Percentiles rank a stretch among this genome's conserved stretches.
phyloP scores from a whole-genome alignment of 1,140 invertebrate species.

The Drosophila willistoni region DNA sequence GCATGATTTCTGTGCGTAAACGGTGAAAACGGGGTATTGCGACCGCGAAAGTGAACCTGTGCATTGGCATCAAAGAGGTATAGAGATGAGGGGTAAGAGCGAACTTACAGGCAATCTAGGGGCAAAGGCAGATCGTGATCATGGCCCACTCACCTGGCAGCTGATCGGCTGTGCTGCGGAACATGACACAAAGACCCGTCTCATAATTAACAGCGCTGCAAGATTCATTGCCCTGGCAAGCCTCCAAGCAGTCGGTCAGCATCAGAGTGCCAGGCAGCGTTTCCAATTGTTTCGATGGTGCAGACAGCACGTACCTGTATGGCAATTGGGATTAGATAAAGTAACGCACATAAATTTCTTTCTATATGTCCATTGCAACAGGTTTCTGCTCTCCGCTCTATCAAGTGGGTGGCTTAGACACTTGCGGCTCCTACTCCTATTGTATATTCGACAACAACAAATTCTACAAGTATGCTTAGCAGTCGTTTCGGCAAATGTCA shows the following conservation, averaged over 20 bases:
- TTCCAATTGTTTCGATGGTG: conserved; percentile 93
- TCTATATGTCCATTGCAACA: conserved; percentile 23
- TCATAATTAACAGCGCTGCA: conserved; percentile 97
- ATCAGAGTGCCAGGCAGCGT: conserved; percentile 95
- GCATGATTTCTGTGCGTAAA: conserved; percentile 97
- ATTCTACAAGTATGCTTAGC: too few species aligned
- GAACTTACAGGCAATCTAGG: conserved; percentile 41
- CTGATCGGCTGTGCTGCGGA: conserved; percentile 93
- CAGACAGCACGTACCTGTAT: conserved; percentile 88
- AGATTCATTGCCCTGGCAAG: conserved; percentile 93
- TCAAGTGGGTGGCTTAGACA: conserved; percentile 31
- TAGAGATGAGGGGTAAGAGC: conserved; percentile 5
- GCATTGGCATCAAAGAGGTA: conserved; percentile 69
- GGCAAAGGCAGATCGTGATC: conserved; percentile 46
- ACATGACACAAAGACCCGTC: conserved; percentile 96
- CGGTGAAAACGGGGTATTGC: conserved; percentile 97
- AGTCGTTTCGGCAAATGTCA: too few species aligned
- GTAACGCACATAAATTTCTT: conserved; percentile 65
- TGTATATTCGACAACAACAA: neutral
- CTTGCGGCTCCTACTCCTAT: conserved; percentile 34
- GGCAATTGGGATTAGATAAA: conserved; percentile 64
- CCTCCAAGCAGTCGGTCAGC: conserved; percentile 96
- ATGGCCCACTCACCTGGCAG: conserved; percentile 89
- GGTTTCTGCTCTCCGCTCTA: neutral
- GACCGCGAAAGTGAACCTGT: conserved; percentile 95